A percentile compares a stretch with the other conserved stretches of the same genome.
Conservation (phyloP, 2,113 vertebrate genomes). For the Anarrhichthys ocellatus region DNA sequence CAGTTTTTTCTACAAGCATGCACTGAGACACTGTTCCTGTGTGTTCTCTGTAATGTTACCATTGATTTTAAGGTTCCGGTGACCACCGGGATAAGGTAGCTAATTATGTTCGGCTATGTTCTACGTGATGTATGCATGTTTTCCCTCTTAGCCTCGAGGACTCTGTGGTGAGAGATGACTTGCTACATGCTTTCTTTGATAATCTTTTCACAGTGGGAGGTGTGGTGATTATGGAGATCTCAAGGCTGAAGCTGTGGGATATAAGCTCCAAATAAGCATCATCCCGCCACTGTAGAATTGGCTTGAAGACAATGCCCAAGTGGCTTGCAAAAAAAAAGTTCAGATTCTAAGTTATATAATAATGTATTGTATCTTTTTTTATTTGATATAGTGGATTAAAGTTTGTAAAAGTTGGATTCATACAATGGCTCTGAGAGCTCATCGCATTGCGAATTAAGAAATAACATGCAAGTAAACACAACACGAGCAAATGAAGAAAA, state of each 20-base stretch:
- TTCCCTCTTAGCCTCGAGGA: conserved; percentile 75
- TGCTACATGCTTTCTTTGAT: conserved; percentile 79
- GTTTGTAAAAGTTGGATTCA: neutral
- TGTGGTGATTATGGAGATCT: conserved; percentile 81
- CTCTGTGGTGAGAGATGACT: conserved; percentile 77
- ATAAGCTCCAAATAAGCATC: conserved; percentile 62
- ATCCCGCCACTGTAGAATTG: conserved; percentile 41
- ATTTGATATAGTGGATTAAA: conserved; percentile 9
- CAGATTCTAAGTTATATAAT: conserved; percentile 7
- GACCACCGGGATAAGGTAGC: conserved; percentile 78
- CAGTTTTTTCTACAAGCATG: conserved; percentile 36
- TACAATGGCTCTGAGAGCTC: neutral
- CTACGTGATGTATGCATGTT: conserved; percentile 80
- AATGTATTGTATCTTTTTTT: neutral
- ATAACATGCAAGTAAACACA: neutral
- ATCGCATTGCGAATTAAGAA: neutral
- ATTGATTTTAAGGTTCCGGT: conserved; percentile 76
- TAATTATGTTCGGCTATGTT: conserved; percentile 78
- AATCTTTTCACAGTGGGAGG: conserved; percentile 81
- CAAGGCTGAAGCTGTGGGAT: conserved; percentile 73
- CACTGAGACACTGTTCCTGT: conserved; percentile 7
- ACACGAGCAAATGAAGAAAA: neutral
- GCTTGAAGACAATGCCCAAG: conserved; percentile 39
- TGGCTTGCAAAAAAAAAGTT: conserved; percentile 30
- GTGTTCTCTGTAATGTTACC: conserved; percentile 60